Evolutionary conservation across 2,797 vertebrate genomes (phyloP).

Genomic region (Sorex maritimensis): DNA sequence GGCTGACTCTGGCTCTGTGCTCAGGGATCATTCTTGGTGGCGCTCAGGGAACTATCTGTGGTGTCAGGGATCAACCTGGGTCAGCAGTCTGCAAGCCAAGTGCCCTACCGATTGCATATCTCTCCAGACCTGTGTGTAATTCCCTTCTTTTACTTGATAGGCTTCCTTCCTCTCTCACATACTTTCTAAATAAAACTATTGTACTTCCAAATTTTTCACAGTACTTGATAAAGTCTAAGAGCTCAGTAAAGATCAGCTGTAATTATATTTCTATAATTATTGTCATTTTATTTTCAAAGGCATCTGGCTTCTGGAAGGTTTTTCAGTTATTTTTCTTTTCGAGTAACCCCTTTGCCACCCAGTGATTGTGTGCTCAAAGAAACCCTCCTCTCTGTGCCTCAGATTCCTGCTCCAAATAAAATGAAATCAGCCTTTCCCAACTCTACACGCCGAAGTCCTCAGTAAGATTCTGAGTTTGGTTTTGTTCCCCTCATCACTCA

Average conservation of each 20-base stretch:
- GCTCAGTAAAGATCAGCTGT: not conserved
- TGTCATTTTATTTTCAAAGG: slow-evolving; percentile 1
- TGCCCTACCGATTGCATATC: no score
- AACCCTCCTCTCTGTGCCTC: not conserved
- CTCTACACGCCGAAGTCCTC: rapidly evolving
- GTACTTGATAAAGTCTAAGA: not conserved
- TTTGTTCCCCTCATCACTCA: not conserved
- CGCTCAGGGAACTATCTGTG: no score
- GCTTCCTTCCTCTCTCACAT: no score
- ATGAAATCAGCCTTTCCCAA: not conserved
- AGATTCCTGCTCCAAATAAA: not conserved
- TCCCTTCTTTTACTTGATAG: no score
- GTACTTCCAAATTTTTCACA: not conserved
- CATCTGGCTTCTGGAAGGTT: not conserved
- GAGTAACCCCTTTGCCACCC: not conserved
- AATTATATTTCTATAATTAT: not conserved
- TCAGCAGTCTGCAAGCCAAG: no score
- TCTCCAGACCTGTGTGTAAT: no score
- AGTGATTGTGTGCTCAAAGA: not conserved
- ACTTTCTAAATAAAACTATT: no score
- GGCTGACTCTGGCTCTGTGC: no score
- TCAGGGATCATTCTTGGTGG: no score
- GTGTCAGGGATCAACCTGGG: no score
- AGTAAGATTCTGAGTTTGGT: not conserved
- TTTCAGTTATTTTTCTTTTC: not conserved